Evolutionary conservation across 2,797 vertebrate genomes (phyloP).

Genomic region (Psittacula echo): DNA sequence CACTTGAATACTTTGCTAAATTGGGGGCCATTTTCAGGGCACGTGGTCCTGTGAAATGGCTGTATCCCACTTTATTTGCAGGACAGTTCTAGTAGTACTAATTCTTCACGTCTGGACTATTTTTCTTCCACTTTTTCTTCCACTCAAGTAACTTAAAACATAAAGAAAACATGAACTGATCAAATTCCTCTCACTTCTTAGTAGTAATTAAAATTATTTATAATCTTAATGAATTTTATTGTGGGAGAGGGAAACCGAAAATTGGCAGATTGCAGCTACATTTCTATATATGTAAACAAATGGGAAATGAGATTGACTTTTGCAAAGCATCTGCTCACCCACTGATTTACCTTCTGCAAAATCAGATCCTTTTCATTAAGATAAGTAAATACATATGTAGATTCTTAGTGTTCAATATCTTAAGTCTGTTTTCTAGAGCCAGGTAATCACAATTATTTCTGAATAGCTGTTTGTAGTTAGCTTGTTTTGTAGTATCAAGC

Average conservation of each 20-base stretch:
- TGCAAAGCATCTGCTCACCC: background rate
- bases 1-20: background rate
- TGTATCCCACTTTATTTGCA: background rate
- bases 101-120: background rate
- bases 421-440: background rate
- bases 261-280: background rate
- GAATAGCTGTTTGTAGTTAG: background rate
- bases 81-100: background rate
- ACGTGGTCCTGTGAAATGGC: background rate
- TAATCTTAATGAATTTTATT: background rate
- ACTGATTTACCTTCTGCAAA: background rate
- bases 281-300: background rate
- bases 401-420: background rate
- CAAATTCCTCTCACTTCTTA: background rate
- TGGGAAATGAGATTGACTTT: background rate
- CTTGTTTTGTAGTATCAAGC: background rate
- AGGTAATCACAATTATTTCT: background rate
- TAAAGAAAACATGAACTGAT: background rate
- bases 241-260: background rate
- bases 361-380: background rate
- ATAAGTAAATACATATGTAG: background rate
- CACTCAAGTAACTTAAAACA: background rate
- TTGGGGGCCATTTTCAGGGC: background rate
- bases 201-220: background rate
- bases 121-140: background rate